These are phyloP conservation scores for Callionymus lyra DNA, from an alignment of 2,113 vertebrate genomes.

Conservation along the genomic window DNA sequence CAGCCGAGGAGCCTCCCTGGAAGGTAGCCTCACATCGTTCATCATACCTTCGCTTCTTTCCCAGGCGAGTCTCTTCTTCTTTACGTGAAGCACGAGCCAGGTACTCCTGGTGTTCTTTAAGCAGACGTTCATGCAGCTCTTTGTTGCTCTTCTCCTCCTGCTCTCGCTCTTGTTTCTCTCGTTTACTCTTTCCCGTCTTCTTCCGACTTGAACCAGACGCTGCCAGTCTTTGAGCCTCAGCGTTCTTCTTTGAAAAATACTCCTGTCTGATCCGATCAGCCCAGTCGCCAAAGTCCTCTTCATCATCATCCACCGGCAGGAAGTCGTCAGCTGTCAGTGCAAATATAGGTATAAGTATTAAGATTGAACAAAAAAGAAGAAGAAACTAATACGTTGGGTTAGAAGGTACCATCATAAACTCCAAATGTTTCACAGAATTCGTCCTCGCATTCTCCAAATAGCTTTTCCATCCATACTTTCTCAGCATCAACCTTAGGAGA, in stretches of 20 bases:
- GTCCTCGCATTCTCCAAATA: constrained; percentile 76
- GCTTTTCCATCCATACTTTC: constrained; percentile 69
- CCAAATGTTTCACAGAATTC: constrained; percentile 73
- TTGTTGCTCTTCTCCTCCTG: constrained; percentile 24
- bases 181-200: constrained; percentile 31
- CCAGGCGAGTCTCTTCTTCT: constrained; percentile 53
- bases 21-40: constrained; percentile 53
- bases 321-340: constrained; percentile 58
- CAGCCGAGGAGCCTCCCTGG: constrained; percentile 3
- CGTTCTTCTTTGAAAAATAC: constrained; percentile 61
- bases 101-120: constrained; percentile 64
- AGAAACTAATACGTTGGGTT: neutral
- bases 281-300: constrained; percentile 76
- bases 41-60: constrained; percentile 53
- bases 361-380: neutral
- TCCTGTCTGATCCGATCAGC: constrained; percentile 72
- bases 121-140: constrained; percentile 44
- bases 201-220: constrained; percentile 3
- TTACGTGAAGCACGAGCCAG: constrained; percentile 57
- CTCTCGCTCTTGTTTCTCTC: constrained; percentile 39
- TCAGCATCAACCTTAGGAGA: constrained; percentile 35
- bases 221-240: constrained; percentile 35
- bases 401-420: constrained; percentile 68
- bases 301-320: constrained; percentile 55
- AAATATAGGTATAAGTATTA: constrained; percentile 5